These are phyloP conservation scores for Festucalex cinctus DNA, from an alignment of 2,113 vertebrate genomes.

Conservation along the genomic window DNA sequence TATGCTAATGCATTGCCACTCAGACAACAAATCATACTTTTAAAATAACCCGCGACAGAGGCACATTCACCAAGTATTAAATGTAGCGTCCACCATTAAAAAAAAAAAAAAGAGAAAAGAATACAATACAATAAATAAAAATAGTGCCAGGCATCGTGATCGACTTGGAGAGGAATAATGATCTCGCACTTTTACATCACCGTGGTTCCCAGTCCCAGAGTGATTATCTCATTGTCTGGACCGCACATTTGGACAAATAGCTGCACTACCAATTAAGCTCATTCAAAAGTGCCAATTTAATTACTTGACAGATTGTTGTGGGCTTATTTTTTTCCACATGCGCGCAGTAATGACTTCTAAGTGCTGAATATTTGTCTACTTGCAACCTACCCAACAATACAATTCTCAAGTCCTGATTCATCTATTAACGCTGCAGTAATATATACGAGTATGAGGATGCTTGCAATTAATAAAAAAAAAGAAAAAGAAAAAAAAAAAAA, in stretches of 20 bases:
- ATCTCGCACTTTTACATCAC: constrained; percentile 43
- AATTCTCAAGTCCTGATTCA: too few species aligned
- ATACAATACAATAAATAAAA: background rate
- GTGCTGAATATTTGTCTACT: constrained; percentile 28
- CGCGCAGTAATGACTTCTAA: constrained; percentile 20
- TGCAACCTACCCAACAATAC: background rate
- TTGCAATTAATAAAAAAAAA: background rate
- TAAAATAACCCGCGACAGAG: background rate
- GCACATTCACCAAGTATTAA: too few species aligned
- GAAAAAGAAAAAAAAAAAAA: too few species aligned
- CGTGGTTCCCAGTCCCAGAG: constrained; percentile 38
- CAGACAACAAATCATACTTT: background rate
- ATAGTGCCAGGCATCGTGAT: background rate
- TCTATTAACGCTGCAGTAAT: too few species aligned
- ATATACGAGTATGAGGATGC: too few species aligned
- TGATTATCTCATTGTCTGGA: constrained; percentile 39
- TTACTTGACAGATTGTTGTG: constrained; percentile 45
- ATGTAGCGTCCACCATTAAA: background rate
- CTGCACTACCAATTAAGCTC: constrained; percentile 47
- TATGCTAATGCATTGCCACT: background rate
- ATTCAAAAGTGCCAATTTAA: constrained; percentile 38
- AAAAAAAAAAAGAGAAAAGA: background rate
- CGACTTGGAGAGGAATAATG: constrained; percentile 30
- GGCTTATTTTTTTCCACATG: constrained; percentile 19
- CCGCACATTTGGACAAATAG: constrained; percentile 54